Evolutionary conservation across 1,140 invertebrate genomes (phyloP), one percentile per base, ranked within the genome.

Genomic region (Hesperophylax magnus): DNA sequence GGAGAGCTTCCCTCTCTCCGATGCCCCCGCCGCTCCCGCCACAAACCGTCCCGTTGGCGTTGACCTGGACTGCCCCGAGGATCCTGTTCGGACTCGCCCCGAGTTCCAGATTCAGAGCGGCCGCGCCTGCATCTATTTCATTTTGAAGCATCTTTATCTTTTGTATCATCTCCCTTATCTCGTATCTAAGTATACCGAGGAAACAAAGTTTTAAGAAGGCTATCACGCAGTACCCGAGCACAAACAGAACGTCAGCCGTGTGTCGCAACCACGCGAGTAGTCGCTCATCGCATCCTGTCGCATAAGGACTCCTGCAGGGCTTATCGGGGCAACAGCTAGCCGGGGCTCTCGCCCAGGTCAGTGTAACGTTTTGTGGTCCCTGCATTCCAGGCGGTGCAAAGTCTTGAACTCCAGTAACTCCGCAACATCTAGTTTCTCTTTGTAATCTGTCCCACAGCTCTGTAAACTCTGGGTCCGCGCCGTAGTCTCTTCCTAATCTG

Each of bases 171-270:
- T 97, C 96, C 71, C 94, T 91, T 84, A 96, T 96, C 89, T 96
- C 95, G 88, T 96, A 96, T 77, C 94, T 91, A 52, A 97, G 90
- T 85, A 97, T 97, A 31, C 95, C 96, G 39, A 97, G 92, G 90
- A 97, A 97, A 90, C 96, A 97, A 83, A 97, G 90, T 89, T 97
- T 97, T 63, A 97, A 92, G 88, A 97, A 97, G 77, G 96, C 94
- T 80, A 97, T 95, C 53, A 97, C 96, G 88, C 96, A 97, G 87
- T 96, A 97, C 9, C 96, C 96, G 61, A 97, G 87, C 20, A 97
- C 95, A 85, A 96, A 96, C 9, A 97, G 91, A 31, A 95, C 89
- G 85, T 97, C 95, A 8, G 95, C 94, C 7, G 94, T 95, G 85
- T 94, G 92, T 77, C 93, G 91, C 20, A 97, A 89, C 93, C 96